phyloP scores from a whole-genome alignment of 2,888 invertebrate species.

The Lithosia quadra region DNA sequence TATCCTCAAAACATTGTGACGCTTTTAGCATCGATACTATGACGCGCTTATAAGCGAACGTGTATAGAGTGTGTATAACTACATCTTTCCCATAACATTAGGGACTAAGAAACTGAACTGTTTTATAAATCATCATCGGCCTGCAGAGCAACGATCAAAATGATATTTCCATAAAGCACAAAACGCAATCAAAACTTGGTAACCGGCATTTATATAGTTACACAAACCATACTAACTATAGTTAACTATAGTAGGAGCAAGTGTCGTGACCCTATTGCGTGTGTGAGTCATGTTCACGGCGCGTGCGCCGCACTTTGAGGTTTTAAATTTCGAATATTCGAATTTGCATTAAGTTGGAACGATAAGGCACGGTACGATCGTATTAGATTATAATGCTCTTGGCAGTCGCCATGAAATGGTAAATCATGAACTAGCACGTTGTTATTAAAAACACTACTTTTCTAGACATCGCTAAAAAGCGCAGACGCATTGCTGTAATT shows the following conservation, averaged over 20 bases:
- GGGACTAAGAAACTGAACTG: too few species aligned
- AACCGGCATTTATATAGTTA: slow-evolving; percentile 68
- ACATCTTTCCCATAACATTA: too few species aligned
- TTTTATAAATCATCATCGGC: too few species aligned
- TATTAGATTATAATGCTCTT: slow-evolving; percentile 46
- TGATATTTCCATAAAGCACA: slow-evolving; percentile 50
- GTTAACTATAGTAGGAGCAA: slow-evolving; percentile 59
- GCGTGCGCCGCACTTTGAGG: slow-evolving; percentile 80
- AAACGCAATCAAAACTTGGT: slow-evolving; percentile 79
- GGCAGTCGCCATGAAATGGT: slow-evolving; percentile 22
- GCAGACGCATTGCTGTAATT: not conserved
- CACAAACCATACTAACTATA: slow-evolving; percentile 59
- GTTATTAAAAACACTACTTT: not conserved
- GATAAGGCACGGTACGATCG: slow-evolving; percentile 69
- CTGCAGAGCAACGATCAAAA: slow-evolving; percentile 61
- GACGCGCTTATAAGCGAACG: too few species aligned
- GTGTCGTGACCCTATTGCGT: slow-evolving; percentile 85
- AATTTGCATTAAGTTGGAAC: slow-evolving; percentile 66
- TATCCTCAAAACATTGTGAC: too few species aligned
- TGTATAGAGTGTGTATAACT: too few species aligned
- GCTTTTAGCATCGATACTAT: too few species aligned
- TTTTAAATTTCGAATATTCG: slow-evolving; percentile 81
- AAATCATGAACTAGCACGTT: slow-evolving; percentile 8
- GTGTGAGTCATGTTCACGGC: slow-evolving; percentile 80
- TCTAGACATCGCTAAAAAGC: not conserved